Evolutionary conservation across 2,797 vertebrate genomes (phyloP).

Genomic region (Onychomys torridus): DNA sequence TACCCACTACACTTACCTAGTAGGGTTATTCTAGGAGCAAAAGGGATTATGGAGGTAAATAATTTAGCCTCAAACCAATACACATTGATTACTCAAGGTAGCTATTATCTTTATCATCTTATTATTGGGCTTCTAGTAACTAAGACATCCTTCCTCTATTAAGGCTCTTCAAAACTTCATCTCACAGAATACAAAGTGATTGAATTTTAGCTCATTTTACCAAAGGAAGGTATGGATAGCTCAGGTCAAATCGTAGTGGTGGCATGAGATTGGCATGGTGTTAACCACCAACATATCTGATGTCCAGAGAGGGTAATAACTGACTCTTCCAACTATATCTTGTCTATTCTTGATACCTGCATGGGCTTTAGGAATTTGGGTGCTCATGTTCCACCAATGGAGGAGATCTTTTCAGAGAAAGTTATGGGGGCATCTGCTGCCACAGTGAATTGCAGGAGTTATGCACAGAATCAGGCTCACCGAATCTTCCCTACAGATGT

Average conservation of each 20-base stretch:
- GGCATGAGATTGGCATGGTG: neutral
- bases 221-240: neutral
- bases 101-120: neutral
- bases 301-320: neutral
- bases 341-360: neutral
- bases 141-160: neutral
- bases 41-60: neutral
- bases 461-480: neutral
- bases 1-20: neutral
- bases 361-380: fast-evolving
- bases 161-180: neutral
- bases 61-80: neutral
- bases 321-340: neutral
- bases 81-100: neutral
- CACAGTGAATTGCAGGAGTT: neutral
- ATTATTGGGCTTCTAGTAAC: neutral
- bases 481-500: neutral
- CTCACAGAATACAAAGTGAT: neutral
- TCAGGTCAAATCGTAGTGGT: neutral
- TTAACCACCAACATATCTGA: neutral
- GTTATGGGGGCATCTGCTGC: neutral
- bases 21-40: neutral
- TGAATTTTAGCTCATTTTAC: neutral
- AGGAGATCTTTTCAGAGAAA: neutral
- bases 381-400: neutral